phyloP scores from a whole-genome alignment of 2,113 vertebrate species.

The Theropithecus gelada region DNA sequence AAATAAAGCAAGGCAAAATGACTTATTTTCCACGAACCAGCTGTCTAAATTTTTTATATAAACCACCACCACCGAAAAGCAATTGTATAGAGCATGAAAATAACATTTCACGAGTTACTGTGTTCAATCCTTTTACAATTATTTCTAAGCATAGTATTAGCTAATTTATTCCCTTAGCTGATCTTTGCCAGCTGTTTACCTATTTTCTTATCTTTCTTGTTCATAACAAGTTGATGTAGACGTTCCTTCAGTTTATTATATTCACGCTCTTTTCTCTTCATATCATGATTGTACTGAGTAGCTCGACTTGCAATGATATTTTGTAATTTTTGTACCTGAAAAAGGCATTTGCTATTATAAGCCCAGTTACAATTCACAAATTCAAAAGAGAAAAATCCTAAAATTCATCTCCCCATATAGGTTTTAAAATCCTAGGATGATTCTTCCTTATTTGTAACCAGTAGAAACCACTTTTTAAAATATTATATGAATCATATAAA shows the following conservation, averaged over 20 bases:
- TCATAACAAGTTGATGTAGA: conserved; percentile 94
- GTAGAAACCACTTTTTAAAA: neutral
- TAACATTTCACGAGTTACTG: neutral
- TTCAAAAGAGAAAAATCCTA: neutral
- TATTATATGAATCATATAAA: neutral
- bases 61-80: neutral
- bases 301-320: conserved; percentile 95
- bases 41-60: conserved; percentile 3
- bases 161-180: neutral
- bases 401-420: neutral
- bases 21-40: neutral
- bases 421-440: neutral
- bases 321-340: conserved; percentile 96
- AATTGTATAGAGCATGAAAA: neutral
- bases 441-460: neutral
- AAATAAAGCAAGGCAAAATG: conserved; percentile 30
- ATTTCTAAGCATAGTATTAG: neutral
- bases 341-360: conserved; percentile 44
- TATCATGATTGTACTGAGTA: conserved; percentile 96
- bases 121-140: neutral
- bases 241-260: conserved; percentile 95
- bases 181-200: conserved; percentile 79
- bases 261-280: conserved; percentile 97
- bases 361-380: neutral
- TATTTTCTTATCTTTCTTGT: conserved; percentile 94